Evolutionary conservation across 2,113 vertebrate species (phyloP), one percentile per base, ranked within the genome.

Genomic region (Cairina moschata): DNA sequence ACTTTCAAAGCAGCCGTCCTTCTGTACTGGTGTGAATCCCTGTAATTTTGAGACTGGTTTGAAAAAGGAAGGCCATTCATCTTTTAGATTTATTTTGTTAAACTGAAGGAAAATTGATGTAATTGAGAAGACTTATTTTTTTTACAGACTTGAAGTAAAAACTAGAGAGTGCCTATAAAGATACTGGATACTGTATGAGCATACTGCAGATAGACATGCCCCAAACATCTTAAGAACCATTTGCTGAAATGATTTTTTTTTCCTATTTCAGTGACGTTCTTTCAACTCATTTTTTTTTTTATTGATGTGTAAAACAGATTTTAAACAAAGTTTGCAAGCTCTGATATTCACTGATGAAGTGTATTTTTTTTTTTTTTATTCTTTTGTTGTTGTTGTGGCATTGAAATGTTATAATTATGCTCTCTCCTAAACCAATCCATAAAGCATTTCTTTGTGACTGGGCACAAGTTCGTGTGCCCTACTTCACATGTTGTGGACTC

Each of bases 41-140:
- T 88, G 32, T 72, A 72, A 83, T 88, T 88, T 68, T 72, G 63
- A 83, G 46, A 17, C 29, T 26, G 6, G 7, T 88, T 86, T 78
- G 40, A 36, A 86, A 88, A 56, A 55, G 23, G 16, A 77, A 60
- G 68, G 32, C 29, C 21, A 38, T 88, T 91, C 6, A 32, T 86
- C 59, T 79, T 92, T 71, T 48, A 74, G 65, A 74, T 74, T 58
- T 88, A 74, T 71, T 91, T 96, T 83, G 15, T 83, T 78, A 91
- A 91, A 83, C 17, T 26, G 11, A 46, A 50, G 44, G 32, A 75
- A 95, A 95, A 86, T 71, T 17, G 4, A 32, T 95, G 72, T 34
- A 9, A 13, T 56, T 65, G 72, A 60, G 58, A 73, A 52, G 25
- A 58, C 7, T 76, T 85, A 62, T 84, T 75, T 96, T 75, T 96